Percentiles rank a stretch among this genome's conserved stretches.
phyloP scores from a whole-genome alignment of 2,888 invertebrate genomes.

The Hipparchia sbordonii region DNA sequence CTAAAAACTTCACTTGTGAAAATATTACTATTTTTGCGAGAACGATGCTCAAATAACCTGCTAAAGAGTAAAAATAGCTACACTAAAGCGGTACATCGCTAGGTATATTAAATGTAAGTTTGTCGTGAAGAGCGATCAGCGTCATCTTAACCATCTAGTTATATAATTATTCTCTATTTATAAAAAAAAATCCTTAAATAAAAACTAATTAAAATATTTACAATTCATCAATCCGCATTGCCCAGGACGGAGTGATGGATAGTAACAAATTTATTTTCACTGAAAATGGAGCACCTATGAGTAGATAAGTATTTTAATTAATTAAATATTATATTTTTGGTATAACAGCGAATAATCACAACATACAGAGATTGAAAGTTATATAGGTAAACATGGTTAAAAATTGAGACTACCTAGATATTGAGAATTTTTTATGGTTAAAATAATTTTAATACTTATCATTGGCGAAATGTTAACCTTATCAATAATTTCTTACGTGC shows the following conservation, averaged over 20 bases:
- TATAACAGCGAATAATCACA: slow-evolving; percentile 47
- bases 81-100: background rate
- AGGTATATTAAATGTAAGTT: background rate
- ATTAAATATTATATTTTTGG: too few species aligned
- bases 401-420: slow-evolving; percentile 11
- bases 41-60: background rate
- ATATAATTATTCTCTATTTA: background rate
- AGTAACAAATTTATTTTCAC: slow-evolving; percentile 43
- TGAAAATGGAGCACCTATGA: background rate
- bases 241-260: slow-evolving; percentile 78
- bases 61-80: background rate
- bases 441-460: background rate
- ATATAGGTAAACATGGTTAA: slow-evolving; percentile 18
- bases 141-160: background rate
- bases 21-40: background rate
- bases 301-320: too few species aligned
- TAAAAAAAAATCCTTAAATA: background rate
- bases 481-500: slow-evolving; percentile 46
- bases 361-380: slow-evolving; percentile 58
- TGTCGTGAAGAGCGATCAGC: slow-evolving; percentile 29
- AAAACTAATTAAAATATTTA: slow-evolving; percentile 35
- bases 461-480: background rate
- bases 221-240: slow-evolving; percentile 81
- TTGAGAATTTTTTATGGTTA: background rate
- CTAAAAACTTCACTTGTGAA: background rate